Base-by-base conservation (phyloP, 64 coral and sea anemone genomes). In the Actinia equina region DNA sequence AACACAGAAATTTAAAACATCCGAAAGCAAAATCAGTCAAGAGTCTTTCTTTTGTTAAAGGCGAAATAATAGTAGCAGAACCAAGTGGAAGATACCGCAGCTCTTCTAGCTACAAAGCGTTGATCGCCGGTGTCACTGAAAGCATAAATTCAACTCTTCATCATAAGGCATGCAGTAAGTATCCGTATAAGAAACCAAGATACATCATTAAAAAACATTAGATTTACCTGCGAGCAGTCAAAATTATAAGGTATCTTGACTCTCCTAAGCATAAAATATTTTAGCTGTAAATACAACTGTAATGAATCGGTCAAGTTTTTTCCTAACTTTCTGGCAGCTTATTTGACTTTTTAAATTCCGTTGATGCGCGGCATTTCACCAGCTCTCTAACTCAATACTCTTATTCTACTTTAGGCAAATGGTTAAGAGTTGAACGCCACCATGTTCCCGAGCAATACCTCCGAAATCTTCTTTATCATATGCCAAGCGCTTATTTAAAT, bases 401-500 rank as follows among this genome's bases (percentile, higher is more conserved):
- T 30, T 7, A 27, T 41, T 77, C 16, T 77, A 7, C 7, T 41
- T 41, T 44, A 92, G 90, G 90, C 49, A 92, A 92, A 83, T 92
- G 85, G 90, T 92, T 59, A 59, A 84, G 80, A 52, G 70, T 92
- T 83, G 90, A 92, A 22, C 85, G 90, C 57, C 54, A 51, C 11
- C 63, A 87, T 87, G 63, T 87, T 43, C 87, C 87, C 62, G 77
- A 91, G 57, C 23, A 85, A 7, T 85, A 91, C 43, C 14, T 91
- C 11, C 53, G 77, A 20, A n/a, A 43, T 86, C 8, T 89, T 18
- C 60, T 91, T 45, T 26, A 17, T 67, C 52, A 86, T 43, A 91
- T 91, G 89, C 90, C 90, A 14, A 83, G 64, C 18, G 77, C 77
- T 20, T 92, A 83, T 52, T 51, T 87, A 7, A 92, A 92, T 74